These are phyloP conservation scores for Cyclophora punctaria DNA, from an alignment of 2,888 invertebrate genomes.

Conservation along the genomic window DNA sequence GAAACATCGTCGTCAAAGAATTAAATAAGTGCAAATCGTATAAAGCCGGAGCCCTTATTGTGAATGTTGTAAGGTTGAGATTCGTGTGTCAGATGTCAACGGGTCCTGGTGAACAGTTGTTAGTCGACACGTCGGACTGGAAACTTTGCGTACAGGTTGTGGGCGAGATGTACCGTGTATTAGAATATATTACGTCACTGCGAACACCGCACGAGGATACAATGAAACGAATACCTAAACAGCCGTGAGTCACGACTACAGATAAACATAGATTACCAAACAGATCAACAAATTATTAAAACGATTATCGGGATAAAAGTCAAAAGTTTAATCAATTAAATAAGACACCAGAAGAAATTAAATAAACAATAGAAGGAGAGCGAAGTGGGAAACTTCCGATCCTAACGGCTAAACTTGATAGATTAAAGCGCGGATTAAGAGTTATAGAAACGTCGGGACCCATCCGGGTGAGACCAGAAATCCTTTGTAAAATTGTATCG, in stretches of 20 bases:
- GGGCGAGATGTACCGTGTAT: conserved; percentile 19
- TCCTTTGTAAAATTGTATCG: conserved; percentile 23
- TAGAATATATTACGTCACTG: too few species aligned
- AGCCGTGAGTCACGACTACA: too few species aligned
- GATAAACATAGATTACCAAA: conserved; percentile 2
- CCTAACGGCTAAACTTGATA: conserved; percentile 17
- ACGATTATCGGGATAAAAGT: conserved; percentile 10
- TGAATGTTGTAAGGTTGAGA: conserved; percentile 30
- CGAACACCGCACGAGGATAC: too few species aligned
- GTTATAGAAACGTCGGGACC: conserved; percentile 15
- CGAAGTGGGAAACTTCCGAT: conserved; percentile 10
- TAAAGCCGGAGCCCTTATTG: conserved; percentile 26
- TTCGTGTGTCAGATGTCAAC: conserved; percentile 28
- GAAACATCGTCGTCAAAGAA: conserved; percentile 68
- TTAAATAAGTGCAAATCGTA: conserved; percentile 40
- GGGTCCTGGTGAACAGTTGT: conserved; percentile 39
- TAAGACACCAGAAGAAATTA: conserved; percentile 8
- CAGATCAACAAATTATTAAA: not conserved
- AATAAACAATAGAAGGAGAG: conserved; percentile 16
- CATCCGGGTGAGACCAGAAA: conserved; percentile 18
- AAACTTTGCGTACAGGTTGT: conserved; percentile 49
- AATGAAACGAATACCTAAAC: too few species aligned
- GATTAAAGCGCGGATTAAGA: conserved; percentile 19
- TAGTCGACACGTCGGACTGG: conserved; percentile 48
- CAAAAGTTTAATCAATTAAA: conserved; percentile 9